Conservation (phyloP, 2,113 vertebrate species). For the Argyrosomus japonicus region DNA sequence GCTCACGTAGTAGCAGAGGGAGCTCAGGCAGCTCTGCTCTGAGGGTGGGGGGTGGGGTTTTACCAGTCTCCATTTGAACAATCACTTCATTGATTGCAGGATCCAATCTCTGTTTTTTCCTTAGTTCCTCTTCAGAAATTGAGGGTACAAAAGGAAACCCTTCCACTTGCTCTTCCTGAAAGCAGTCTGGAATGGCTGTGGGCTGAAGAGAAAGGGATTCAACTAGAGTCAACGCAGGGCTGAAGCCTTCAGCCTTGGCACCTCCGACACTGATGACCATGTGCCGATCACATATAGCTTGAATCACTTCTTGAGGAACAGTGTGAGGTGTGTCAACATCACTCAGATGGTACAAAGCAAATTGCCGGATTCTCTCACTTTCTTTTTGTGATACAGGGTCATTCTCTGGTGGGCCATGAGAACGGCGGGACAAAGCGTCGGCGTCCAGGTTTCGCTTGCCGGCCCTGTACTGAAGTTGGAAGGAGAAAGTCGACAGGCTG, state of each 20-base stretch:
- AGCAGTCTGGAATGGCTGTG: not conserved
- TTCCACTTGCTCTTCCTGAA: not conserved
- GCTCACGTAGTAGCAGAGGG: not conserved
- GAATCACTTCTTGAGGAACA: not conserved
- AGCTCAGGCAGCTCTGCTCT: not conserved
- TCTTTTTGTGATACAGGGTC: not conserved
- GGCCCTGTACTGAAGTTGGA: not conserved
- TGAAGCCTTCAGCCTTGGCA: too few relatives aligned
- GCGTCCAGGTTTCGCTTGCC: not conserved
- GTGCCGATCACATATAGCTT: not conserved
- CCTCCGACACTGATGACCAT: not conserved
- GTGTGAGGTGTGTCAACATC: not conserved
- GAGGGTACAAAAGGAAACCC: not conserved
- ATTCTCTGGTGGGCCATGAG: not conserved
- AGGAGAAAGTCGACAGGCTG: not conserved
- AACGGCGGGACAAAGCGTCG: not conserved
- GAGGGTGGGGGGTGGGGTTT: not conserved
- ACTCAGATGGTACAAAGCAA: not conserved
- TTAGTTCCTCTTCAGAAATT: not conserved
- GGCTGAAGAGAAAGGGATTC: not conserved
- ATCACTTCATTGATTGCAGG: not conserved
- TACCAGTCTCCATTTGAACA: not conserved
- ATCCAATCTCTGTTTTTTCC: not conserved
- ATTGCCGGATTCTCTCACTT: not conserved
- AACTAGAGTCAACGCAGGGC: not conserved